Conservation (phyloP, 2,113 vertebrate genomes). For the Hirundichthys speculiger region DNA sequence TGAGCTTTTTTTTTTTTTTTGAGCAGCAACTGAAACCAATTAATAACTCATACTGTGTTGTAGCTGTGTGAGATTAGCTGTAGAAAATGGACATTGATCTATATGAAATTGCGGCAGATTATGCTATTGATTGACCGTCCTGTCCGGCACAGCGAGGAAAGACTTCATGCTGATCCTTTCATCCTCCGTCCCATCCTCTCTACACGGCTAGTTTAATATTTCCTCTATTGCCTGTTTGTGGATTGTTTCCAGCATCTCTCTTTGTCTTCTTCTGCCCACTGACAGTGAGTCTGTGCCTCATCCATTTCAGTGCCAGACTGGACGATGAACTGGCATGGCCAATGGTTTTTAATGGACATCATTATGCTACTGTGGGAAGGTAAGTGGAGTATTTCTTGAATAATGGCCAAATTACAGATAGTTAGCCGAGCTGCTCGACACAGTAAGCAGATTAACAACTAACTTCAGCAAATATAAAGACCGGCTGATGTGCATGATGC, state of each 20-base stretch:
- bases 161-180: constrained; percentile 34
- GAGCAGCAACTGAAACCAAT: constrained; percentile 10
- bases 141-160: constrained; percentile 19
- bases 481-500: constrained; percentile 22
- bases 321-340: constrained; percentile 42
- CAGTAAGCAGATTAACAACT: constrained; percentile 34
- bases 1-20: not conserved
- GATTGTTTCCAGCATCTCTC: constrained; percentile 30
- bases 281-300: constrained; percentile 23
- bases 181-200: constrained; percentile 21
- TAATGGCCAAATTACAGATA: constrained; percentile 40
- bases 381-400: constrained; percentile 39
- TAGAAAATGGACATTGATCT: constrained; percentile 41
- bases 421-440: constrained; percentile 17
- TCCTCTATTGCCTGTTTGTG: constrained; percentile 34
- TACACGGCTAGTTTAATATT: constrained; percentile 36
- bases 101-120: constrained; percentile 34
- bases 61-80: constrained; percentile 12
- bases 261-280: constrained; percentile 21
- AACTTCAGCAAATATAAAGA: constrained; percentile 37
- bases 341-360: constrained; percentile 57
- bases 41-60: constrained; percentile 19
- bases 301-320: constrained; percentile 30
- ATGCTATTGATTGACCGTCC: constrained; percentile 39
- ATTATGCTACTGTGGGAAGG: constrained; percentile 52